Evolutionary conservation across 2,888 invertebrate genomes (phyloP), one percentile per base, ranked within the genome.

Genomic region (Ennomos fuscantarius): DNA sequence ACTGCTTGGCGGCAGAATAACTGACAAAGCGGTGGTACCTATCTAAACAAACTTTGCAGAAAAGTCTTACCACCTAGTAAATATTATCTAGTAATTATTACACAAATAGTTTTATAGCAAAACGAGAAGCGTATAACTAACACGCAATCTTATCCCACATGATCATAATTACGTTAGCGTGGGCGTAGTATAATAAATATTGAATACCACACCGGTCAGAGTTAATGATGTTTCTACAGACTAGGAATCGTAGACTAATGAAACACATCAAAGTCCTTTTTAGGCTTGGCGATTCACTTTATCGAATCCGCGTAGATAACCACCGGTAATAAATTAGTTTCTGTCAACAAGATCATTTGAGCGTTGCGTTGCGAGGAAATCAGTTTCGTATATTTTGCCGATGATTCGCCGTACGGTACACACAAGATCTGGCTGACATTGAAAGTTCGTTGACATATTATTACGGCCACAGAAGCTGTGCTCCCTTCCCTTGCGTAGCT

Each of bases 381-480:
- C 65, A 69, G 71, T 78, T 76, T 73, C 64, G 68, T 76, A 81
- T 55, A 58, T 71, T 55, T 55, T 48, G 45, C 36, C 45, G 55
- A 52, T 52, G 60, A 74, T 76, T 74, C 72, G 77, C 11, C 53
- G 53, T 49, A 58, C 58, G 44, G 58, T 49, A 47, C 68, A 68
- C 74, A 76, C 24, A 79, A 78, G 79, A 75, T 79, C 79, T 74
- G 65, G 78, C 78, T 86, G 89, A 87, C 89, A 89, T 90, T 90
- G 89, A 90, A 79, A 84, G 90, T 81, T 89, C 85, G 73, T 87
- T 87, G 87, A 89, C 90, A 80, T 49, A 62, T 56, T 80, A 75
- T 74, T 74, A 78, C 72, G 76, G 74, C 80, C 75, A 70, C 75
- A 75, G 72, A 74, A 76, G 81, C 76, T 73, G 68, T 74, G 76